Percentiles rank a stretch among this genome's conserved stretches.
phyloP scores from a whole-genome alignment of 2,888 invertebrate species.

The Neoitamus cyanurus region DNA sequence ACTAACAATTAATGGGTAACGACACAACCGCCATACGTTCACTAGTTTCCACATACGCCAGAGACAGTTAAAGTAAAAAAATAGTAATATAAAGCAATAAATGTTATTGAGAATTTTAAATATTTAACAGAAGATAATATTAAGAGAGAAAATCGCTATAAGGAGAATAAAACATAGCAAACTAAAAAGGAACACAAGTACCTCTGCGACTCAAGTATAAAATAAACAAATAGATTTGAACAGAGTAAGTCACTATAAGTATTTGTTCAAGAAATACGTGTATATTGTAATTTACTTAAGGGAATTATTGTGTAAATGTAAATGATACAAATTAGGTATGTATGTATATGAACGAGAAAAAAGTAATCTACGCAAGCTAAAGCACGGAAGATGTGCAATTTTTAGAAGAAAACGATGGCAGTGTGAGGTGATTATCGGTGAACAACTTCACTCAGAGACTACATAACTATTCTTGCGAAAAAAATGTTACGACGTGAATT shows the following conservation, averaged over 20 bases:
- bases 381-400: background rate
- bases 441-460: background rate
- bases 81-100: conserved; percentile 48
- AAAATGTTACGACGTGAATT: background rate
- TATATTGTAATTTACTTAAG: conserved; percentile 37
- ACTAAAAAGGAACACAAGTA: conserved; percentile 52
- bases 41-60: background rate
- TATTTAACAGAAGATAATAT: conserved; percentile 48
- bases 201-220: conserved; percentile 53
- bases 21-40: background rate
- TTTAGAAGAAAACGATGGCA: background rate
- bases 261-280: conserved; percentile 43
- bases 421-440: background rate
- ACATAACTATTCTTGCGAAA: background rate
- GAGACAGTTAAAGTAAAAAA: conserved; percentile 13
- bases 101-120: conserved; percentile 49
- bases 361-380: background rate
- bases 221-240: conserved; percentile 30
- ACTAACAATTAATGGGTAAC: too few species aligned
- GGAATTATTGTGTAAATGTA: conserved; percentile 34
- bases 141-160: conserved; percentile 43
- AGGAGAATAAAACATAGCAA: conserved; percentile 40
- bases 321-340: background rate
- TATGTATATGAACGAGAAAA: background rate
- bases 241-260: conserved; percentile 26